Base-by-base conservation (phyloP, 2,113 vertebrate genomes). In the Gopherus evgoodei region DNA sequence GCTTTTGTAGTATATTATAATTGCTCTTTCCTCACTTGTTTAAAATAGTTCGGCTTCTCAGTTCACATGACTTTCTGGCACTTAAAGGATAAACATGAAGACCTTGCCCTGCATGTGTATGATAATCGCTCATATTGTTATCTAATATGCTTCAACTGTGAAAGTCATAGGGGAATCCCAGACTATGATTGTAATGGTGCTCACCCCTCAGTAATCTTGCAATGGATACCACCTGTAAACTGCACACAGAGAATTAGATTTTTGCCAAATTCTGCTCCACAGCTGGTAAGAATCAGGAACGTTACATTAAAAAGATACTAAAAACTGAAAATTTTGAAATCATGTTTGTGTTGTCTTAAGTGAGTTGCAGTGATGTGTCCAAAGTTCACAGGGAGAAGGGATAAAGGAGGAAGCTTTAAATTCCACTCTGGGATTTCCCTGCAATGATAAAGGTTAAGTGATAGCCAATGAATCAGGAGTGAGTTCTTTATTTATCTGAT, bases 161-260 rank as follows among this genome's bases (percentile, higher is more conserved):
- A 90, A 96, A 69, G 69, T 21, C 25, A 38, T 50, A 81, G 95
- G 97, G 91, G 91, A 97, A 95, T 96, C 97, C 97, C 96, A 96
- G 89, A 13, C 79, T 93, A 50, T 94, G 86, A 38, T 86, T 90
- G 91, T 90, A 96, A 91, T 56, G 90, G 80, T 22, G 69, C 90
- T 96, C 94, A n/a, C 89, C 82, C 89, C 42, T 80, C 78, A 54
- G 50, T 95, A 57, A 31, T 95, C 95, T 96, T 97, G 96, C 86
- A 93, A 92, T 90, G 80, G 49, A 17, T 76, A 86, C 88, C 94
- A 90, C 93, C 86, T 96, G 38, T 69, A 81, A 59, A 81, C 92
- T 93, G 81, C 88, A 92, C 79, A 90, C 84, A 96, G 96, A 96
- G 83, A 91, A 93, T 80, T 2, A 29, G 53, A 12, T 59, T 83